Evolutionary conservation across 2,888 invertebrate species (phyloP).

Genomic region (Imbricaverruca yamaguchii): DNA sequence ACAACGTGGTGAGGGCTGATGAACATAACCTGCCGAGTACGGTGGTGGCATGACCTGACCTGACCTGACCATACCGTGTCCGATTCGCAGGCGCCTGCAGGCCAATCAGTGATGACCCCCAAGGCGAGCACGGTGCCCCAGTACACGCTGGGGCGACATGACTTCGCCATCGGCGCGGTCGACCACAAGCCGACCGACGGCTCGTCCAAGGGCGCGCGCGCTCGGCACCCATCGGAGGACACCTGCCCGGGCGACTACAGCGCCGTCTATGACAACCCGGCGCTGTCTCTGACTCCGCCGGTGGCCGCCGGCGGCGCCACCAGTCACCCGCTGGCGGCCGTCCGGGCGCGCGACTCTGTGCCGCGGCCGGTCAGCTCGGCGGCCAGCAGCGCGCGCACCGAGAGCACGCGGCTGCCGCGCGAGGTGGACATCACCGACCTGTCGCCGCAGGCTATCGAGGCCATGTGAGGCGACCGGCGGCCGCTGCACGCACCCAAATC

Average conservation of each 20-base stretch:
- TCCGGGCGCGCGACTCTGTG: background rate
- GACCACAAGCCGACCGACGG: background rate
- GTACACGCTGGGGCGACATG: background rate
- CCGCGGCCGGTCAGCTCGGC: background rate
- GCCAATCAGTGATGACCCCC: background rate
- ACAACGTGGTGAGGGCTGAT: too few relatives aligned
- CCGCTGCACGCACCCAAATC: too few relatives aligned
- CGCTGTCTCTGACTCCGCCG: background rate
- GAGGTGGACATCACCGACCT: conserved; percentile 13
- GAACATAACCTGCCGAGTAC: too few relatives aligned
- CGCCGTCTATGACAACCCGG: conserved; percentile 17
- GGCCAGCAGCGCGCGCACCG: background rate
- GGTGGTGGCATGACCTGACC: background rate
- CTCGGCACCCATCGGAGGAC: background rate
- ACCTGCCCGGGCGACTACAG: conserved; percentile 5
- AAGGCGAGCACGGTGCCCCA: background rate
- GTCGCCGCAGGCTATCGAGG: background rate
- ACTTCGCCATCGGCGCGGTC: background rate
- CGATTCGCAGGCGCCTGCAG: background rate
- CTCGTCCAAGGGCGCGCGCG: background rate
- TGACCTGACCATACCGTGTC: background rate
- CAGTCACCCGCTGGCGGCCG: background rate
- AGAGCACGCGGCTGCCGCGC: background rate
- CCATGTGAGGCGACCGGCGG: background rate
- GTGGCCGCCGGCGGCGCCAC: conserved; percentile 1